Conservation (phyloP, 2,797 vertebrate species). For the Momotus momota region DNA sequence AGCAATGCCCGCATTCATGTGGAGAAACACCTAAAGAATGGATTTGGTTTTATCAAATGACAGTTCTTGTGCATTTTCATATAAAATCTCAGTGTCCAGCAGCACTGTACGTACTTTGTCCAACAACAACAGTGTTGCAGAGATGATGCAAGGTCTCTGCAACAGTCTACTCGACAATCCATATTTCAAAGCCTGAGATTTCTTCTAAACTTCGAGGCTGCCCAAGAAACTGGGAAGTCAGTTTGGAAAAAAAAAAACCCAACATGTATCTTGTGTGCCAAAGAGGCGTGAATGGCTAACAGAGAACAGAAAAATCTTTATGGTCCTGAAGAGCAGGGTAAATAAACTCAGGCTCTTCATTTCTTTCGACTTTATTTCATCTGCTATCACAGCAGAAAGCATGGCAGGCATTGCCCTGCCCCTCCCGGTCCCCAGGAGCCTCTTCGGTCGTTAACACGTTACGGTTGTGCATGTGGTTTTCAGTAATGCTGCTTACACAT, state of each 20-base stretch:
- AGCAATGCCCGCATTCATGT: neutral
- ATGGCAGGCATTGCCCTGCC: accelerated
- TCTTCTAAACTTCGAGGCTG: slow-evolving; percentile 18
- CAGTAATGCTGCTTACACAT: neutral
- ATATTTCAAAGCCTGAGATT: slow-evolving; percentile 11
- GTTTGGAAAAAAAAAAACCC: neutral
- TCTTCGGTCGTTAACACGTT: accelerated
- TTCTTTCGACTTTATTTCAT: neutral
- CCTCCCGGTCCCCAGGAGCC: neutral
- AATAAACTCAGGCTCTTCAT: neutral
- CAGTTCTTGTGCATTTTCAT: neutral
- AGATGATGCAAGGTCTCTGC: neutral
- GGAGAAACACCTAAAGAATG: neutral
- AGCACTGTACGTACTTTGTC: neutral
- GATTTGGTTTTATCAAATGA: neutral
- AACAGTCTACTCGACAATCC: neutral
- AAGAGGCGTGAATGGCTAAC: neutral
- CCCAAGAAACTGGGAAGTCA: slow-evolving; percentile 22
- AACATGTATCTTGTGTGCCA: neutral
- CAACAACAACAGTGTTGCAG: neutral
- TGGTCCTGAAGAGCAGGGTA: neutral
- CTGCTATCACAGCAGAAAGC: neutral
- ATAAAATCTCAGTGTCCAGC: neutral
- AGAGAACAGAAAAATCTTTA: neutral
- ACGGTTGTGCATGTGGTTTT: neutral